Evolutionary conservation across 2,797 vertebrate species (phyloP).

Genomic region (Xenops minutus): DNA sequence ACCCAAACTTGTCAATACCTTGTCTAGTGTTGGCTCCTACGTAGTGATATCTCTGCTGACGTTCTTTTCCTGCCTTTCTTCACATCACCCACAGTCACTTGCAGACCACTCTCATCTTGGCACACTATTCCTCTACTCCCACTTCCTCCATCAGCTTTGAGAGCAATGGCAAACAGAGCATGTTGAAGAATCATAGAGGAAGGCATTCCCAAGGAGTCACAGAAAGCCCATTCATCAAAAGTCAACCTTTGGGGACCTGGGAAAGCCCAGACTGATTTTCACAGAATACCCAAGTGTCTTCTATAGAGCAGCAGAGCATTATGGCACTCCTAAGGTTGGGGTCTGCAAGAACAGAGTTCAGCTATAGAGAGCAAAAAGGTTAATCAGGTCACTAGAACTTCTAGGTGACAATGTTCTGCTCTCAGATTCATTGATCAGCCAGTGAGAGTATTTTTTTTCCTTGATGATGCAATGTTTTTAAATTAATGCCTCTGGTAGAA

Average conservation of each 20-base stretch:
- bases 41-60: neutral
- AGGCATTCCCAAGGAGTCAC: neutral
- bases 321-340: neutral
- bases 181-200: neutral
- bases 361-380: neutral
- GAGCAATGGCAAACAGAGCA: neutral
- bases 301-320: neutral
- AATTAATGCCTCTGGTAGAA: conserved; percentile 56
- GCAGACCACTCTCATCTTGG: neutral
- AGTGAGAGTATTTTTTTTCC: conserved; percentile 57
- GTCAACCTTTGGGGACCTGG: neutral
- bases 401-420: neutral
- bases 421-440: conserved; percentile 51
- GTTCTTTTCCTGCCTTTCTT: neutral
- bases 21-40: neutral
- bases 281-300: neutral
- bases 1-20: neutral
- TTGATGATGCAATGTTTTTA: conserved; percentile 31
- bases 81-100: neutral
- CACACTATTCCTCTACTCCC: neutral
- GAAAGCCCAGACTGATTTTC: neutral
- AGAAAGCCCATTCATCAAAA: neutral
- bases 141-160: neutral
- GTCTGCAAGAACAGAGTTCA: neutral
- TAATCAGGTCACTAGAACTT: conserved; percentile 49